Percentiles rank a stretch among this genome's conserved stretches.
Conservation (phyloP, 2,797 vertebrate genomes). For the Tapirus indicus region DNA sequence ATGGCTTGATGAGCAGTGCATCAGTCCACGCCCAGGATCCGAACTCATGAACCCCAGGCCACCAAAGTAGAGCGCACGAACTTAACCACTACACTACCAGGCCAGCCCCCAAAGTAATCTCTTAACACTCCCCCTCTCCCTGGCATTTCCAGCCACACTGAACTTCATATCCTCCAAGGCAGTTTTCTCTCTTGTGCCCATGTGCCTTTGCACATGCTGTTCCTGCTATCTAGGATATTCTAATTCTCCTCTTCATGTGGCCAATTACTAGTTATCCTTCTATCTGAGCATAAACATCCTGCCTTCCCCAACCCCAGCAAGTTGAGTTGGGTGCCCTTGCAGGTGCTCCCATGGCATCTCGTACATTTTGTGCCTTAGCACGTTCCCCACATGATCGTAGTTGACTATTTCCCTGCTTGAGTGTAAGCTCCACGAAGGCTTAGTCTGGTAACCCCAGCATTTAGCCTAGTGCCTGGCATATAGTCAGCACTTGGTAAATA, state of each 20-base stretch:
- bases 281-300: not conserved
- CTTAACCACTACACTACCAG: too few relatives aligned
- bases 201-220: not conserved
- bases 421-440: not conserved
- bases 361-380: rapidly evolving
- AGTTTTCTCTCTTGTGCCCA: not conserved
- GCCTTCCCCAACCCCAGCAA: not conserved
- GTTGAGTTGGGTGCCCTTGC: too few relatives aligned
- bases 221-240: not conserved
- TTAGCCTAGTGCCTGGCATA: not conserved
- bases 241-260: not conserved
- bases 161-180: not conserved
- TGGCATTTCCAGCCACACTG: not conserved
- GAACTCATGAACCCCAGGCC: too few relatives aligned
- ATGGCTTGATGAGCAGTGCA: too few relatives aligned
- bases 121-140: not conserved
- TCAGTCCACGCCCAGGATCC: too few relatives aligned
- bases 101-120: not conserved
- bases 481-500: not conserved
- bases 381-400: not conserved
- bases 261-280: not conserved
- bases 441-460: not conserved
- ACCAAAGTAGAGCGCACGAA: too few relatives aligned
- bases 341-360: rapidly evolving
- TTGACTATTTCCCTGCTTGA: rapidly evolving